Evolutionary conservation across 2,888 invertebrate species (phyloP), one percentile per base, ranked within the genome.

Genomic region (Andrena trimmerana): DNA sequence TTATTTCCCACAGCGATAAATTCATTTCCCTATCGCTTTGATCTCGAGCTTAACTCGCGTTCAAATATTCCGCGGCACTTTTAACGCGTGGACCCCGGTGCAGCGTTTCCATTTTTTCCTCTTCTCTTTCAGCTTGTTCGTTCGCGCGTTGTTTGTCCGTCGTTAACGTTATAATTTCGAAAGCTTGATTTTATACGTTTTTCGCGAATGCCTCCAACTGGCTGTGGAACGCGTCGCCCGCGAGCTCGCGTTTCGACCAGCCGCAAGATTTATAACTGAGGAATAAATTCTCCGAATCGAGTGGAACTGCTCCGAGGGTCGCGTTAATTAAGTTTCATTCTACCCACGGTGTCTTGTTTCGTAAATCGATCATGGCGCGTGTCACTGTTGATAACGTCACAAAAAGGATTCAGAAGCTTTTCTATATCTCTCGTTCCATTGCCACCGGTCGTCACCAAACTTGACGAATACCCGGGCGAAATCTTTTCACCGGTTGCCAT

Each of bases 21-120:
- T 80, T 80, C 66, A 78, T 80, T 60, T 54, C 48, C 42, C 48
- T 52, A 67, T 71, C 71, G 20, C 80, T 80, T 78, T 80, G 79
- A 80, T 80, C 69, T 80, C 66, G 52, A 42, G 65, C 65, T 71
- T 67, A 48, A 68, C 62, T 7, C 54, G 62, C 52, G 71, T 42
- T 78, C 67, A 62, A 71, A 67, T 62, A 57, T 65, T 48, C 59
- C 59, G 29, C 27, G 60, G 60, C 31, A 74, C 59, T 74, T 29
- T 20, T 16, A 70, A 70, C n/a, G 20, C 57, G 24, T 54, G 54
- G n/a, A 8, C 13, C 5, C 57, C 57, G 24, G 27, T 13, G 10
- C 7, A 4, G 24, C 13, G 24, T 7, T 27, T 65, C 16, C 13
- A 65, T 65, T 42, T 65, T 42, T 42, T 24, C 20, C 42, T 13